phyloP scores from a whole-genome alignment of 2,797 vertebrate species.

The Muscicapa striata region DNA sequence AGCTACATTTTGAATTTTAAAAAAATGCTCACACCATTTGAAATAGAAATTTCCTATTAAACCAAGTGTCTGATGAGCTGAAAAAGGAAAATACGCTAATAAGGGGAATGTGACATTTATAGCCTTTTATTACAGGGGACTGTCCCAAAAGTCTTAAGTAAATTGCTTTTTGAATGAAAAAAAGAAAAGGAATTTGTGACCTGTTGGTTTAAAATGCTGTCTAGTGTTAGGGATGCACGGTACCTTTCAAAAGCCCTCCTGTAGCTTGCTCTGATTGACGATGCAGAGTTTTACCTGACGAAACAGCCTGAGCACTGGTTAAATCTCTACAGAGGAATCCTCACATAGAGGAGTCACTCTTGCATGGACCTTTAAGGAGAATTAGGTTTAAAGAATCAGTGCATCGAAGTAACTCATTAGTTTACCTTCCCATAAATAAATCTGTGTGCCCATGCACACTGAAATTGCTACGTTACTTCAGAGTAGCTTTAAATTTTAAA shows the following conservation, averaged over 20 bases:
- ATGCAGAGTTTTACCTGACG: slow-evolving; percentile 48
- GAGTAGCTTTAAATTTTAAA: slow-evolving; percentile 22
- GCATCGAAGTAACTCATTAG: neutral
- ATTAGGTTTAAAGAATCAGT: neutral
- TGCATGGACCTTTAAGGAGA: neutral
- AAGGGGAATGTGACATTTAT: neutral
- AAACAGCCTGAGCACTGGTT: neutral
- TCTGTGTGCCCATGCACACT: neutral
- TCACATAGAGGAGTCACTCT: neutral
- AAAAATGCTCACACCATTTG: neutral
- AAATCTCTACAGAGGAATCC: slow-evolving; percentile 10
- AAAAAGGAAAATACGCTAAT: slow-evolving; percentile 1
- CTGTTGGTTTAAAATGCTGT: neutral
- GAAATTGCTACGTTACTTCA: neutral
- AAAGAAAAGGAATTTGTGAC: neutral
- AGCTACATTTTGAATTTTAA: neutral
- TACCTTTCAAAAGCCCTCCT: neutral
- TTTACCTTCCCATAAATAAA: neutral
- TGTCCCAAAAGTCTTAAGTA: neutral
- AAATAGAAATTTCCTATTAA: neutral
- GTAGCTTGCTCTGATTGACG: slow-evolving; percentile 49
- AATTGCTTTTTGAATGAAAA: neutral
- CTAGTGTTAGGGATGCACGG: neutral
- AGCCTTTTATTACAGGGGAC: neutral
- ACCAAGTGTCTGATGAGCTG: neutral